Base-by-base conservation (phyloP, 2,797 vertebrate genomes). In the Trematomus bernacchii region DNA sequence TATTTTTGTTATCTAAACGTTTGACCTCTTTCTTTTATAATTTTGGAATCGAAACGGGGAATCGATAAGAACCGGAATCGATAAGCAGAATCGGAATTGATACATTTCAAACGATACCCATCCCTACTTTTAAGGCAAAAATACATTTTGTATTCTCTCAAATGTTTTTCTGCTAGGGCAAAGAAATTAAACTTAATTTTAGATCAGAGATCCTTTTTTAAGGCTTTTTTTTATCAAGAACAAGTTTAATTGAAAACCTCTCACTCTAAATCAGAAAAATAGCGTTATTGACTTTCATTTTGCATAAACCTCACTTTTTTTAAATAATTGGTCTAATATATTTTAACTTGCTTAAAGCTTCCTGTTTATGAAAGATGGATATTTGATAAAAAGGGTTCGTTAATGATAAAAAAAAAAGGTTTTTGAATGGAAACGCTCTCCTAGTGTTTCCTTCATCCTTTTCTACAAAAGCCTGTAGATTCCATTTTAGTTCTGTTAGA, bases 271-370 rank as follows among this genome's bases (percentile, higher is more conserved):
- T 73, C 80, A 70, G 66, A 84, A 65, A 65, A 82, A 89, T 23
- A 80, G 70, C 72, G 76, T 88, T 63, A 87, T 87, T 87, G 82
- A 79, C 66, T 83, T 84, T 53, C 58, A 85, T 89, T 91, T 86
- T 85, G 70, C 77, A 71, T 81, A 51, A 83, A 82, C 69, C 78
- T 86, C 85, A 79, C 12, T 23, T 50, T 16, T 63, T 84, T 85
- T 85, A 69, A 37, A 44, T 81, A 83, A 87, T 78, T 63, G 65
- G 33, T 43, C 73, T 30, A 61, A 65, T 66, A 48, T 67, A 79
- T 71, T 87, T 85, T 57, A 83, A 80, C 79, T 82, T 65, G 66
- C 33, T 37, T 33, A 33, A 33, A 33, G 76, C 69, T 76, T 82
- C 71, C 46, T 86, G 72, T 90, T 86, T 80, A 43, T 82, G 73